Conservation (phyloP, 2,113 vertebrate species). For the Sinocyclocheilus rhinocerous region DNA sequence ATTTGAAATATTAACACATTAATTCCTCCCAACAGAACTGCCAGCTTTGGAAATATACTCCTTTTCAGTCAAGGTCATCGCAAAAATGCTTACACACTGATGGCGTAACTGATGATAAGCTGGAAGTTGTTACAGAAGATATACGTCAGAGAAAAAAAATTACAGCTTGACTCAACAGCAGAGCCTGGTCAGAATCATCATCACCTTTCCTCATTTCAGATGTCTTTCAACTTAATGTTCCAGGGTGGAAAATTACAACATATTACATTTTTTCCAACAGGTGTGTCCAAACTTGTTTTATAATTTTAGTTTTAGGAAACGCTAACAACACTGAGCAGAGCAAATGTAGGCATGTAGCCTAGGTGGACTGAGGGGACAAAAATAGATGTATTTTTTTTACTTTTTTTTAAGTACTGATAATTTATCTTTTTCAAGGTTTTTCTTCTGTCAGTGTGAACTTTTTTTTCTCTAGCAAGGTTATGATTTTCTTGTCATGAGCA, state of each 20-base stretch:
- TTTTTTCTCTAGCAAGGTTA: background rate
- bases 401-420: background rate
- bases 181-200: background rate
- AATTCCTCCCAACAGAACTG: slow-evolving; percentile 22
- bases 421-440: background rate
- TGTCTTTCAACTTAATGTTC: background rate
- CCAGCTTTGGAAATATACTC: background rate
- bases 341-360: background rate
- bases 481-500: slow-evolving; percentile 7
- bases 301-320: background rate
- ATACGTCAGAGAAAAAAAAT: background rate
- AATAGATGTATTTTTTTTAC: background rate
- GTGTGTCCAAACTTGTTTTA: background rate
- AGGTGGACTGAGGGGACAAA: background rate
- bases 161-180: background rate
- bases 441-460: background rate
- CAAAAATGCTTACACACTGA: background rate
- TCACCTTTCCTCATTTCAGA: background rate
- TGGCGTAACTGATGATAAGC: background rate
- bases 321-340: background rate
- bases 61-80: background rate
- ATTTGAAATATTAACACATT: slow-evolving; percentile 59
- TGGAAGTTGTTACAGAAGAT: background rate
- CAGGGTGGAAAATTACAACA: background rate
- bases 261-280: background rate